Percentiles rank a stretch among this genome's conserved stretches.
Evolutionary conservation across 2,888 invertebrate species (phyloP).

Genomic region (Troides oblongomaculatus): DNA sequence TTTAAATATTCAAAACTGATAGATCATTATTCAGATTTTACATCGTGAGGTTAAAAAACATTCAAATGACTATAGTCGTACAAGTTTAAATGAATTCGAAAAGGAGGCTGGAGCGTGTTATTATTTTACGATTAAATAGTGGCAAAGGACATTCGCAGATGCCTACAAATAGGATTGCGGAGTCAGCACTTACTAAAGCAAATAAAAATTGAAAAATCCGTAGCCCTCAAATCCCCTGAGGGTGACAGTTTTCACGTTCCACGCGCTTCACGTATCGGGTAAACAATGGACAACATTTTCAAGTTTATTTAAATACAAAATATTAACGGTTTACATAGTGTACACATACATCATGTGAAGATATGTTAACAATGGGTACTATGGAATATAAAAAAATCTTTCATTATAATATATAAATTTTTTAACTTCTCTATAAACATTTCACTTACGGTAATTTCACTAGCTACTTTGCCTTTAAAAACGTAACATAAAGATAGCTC

Average conservation of each 20-base stretch:
- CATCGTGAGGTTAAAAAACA: too few species aligned
- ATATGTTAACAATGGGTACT: background rate
- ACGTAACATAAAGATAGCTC: too few species aligned
- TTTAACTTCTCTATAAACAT: too few species aligned
- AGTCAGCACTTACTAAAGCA: conserved; percentile 69
- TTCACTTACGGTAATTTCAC: too few species aligned
- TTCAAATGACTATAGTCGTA: background rate
- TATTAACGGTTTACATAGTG: background rate
- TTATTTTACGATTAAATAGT: conserved; percentile 29
- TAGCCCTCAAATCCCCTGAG: conserved; percentile 65
- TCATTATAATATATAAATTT: too few species aligned
- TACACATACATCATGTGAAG: background rate
- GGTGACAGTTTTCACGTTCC: conserved; percentile 60
- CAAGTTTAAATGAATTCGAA: background rate
- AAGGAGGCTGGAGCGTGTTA: background rate
- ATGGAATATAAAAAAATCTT: too few species aligned
- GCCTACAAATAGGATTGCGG: conserved; percentile 43
- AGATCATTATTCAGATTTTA: too few species aligned
- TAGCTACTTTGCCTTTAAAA: too few species aligned
- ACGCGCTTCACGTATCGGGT: conserved; percentile 53
- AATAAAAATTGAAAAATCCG: conserved; percentile 77
- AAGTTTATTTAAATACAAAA: conserved; percentile 25
- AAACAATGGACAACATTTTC: conserved; percentile 47
- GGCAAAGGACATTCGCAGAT: conserved; percentile 37
- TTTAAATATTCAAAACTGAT: too few species aligned